These are phyloP conservation scores for Hipposideros larvatus DNA, from an alignment of 2,797 vertebrate species.

Conservation along the genomic window DNA sequence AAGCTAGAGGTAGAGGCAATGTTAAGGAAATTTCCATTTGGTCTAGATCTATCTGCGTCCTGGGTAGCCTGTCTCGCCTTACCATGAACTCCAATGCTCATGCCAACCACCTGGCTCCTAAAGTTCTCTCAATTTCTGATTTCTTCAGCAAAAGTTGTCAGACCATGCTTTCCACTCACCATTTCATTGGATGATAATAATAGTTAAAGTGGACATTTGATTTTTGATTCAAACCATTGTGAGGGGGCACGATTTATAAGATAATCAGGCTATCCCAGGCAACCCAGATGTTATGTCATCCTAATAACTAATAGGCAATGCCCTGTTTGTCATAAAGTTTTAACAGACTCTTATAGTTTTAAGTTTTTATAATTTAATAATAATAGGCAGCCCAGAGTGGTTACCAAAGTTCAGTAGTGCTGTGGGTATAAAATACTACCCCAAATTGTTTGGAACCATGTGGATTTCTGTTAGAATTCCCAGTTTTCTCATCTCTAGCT, in stretches of 20 bases:
- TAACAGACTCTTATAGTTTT: not conserved
- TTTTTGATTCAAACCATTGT: constrained; percentile 2
- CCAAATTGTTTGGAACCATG: not conserved
- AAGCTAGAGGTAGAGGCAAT: not conserved
- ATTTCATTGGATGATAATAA: not conserved
- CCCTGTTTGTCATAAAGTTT: not conserved
- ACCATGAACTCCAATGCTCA: not conserved
- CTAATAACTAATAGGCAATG: not conserved
- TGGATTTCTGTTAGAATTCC: constrained; percentile 54
- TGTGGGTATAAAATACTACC: not conserved
- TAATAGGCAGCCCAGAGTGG: not conserved
- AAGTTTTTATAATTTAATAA: not conserved
- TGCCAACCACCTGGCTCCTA: not conserved
- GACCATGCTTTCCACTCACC: not conserved
- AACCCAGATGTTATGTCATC: not conserved
- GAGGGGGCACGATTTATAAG: not conserved
- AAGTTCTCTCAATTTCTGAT: not conserved
- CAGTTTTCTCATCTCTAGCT: not conserved
- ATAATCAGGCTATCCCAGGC: not conserved
- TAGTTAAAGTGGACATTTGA: not conserved
- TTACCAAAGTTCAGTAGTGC: not conserved
- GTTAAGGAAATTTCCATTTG: not conserved
- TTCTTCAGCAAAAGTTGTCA: not conserved
- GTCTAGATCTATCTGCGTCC: not conserved
- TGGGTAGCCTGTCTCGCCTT: not conserved